A percentile compares a stretch with the other conserved stretches of the same genome.
These are phyloP conservation scores for Champsocephalus gunnari DNA, from an alignment of 2,797 vertebrate species.

Conservation along the genomic window DNA sequence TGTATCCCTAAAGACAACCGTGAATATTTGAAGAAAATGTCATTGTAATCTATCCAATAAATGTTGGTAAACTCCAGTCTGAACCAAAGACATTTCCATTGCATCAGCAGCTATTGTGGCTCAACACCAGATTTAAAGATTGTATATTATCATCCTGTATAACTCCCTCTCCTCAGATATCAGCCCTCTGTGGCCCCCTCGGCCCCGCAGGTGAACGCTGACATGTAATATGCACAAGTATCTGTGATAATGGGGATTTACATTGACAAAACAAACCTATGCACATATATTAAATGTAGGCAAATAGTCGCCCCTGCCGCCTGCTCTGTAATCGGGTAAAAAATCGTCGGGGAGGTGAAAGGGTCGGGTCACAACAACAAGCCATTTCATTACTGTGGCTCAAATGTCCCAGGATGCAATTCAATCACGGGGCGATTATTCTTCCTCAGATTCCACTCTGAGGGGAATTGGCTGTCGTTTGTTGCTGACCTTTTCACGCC, in stretches of 20 bases:
- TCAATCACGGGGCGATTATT: conserved; percentile 82
- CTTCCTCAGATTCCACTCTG: conserved; percentile 75
- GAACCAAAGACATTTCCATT: neutral
- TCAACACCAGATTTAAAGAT: neutral
- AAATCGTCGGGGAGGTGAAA: conserved; percentile 62
- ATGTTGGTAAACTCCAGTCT: neutral
- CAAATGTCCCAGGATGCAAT: conserved; percentile 80
- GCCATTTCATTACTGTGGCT: conserved; percentile 85
- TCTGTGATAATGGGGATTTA: conserved; percentile 79
- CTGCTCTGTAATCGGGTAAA: conserved; percentile 79
- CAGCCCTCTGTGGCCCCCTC: neutral
- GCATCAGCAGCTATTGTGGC: neutral
- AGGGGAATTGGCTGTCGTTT: conserved; percentile 74
- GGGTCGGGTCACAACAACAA: conserved; percentile 78
- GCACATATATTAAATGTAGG: conserved; percentile 78
- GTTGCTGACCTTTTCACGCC: conserved; percentile 75
- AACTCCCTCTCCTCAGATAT: neutral
- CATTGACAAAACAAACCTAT: conserved; percentile 72
- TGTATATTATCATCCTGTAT: neutral
- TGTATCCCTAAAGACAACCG: too few relatives aligned
- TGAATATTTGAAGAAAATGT: too few relatives aligned
- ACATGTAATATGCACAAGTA: conserved; percentile 71
- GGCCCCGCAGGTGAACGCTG: conserved; percentile 57
- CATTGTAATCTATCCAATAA: too few relatives aligned
- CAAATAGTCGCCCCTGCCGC: conserved; percentile 77